Conservation (phyloP, 1,140 invertebrate genomes). For the Cotesia vestalis region DNA sequence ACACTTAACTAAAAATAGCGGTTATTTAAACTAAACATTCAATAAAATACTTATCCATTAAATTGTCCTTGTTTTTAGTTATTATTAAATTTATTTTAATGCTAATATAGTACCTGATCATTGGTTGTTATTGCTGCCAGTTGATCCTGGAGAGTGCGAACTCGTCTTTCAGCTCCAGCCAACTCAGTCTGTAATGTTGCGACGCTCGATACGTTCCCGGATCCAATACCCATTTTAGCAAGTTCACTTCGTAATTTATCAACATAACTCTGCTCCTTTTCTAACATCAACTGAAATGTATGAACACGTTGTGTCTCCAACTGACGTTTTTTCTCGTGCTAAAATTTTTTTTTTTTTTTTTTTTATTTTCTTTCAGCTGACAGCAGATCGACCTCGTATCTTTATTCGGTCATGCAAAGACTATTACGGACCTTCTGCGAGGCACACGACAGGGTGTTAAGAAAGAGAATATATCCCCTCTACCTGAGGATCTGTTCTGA, state of each 20-base stretch:
- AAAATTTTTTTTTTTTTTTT: constrained; percentile 46
- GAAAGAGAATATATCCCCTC: constrained; percentile 30
- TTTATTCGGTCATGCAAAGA: constrained; percentile 45
- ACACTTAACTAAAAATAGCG: too few species aligned
- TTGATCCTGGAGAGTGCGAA: constrained; percentile 72
- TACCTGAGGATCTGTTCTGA: background rate
- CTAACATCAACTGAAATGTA: constrained; percentile 82
- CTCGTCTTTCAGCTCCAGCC: constrained; percentile 70
- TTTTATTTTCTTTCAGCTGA: constrained; percentile 19
- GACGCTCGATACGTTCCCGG: constrained; percentile 57
- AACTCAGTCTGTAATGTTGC: constrained; percentile 65
- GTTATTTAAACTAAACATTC: too few species aligned
- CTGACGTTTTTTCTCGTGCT: constrained; percentile 82
- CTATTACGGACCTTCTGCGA: constrained; percentile 28
- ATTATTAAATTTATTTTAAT: constrained; percentile 5
- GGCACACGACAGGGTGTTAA: constrained; percentile 35
- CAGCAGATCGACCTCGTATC: constrained; percentile 42
- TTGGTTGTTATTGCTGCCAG: constrained; percentile 61
- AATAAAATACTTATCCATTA: background rate
- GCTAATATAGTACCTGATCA: constrained; percentile 51
- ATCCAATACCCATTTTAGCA: constrained; percentile 66
- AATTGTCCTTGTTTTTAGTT: background rate
- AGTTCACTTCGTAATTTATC: constrained; percentile 73
- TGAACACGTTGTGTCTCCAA: constrained; percentile 77
- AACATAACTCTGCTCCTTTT: constrained; percentile 80